Conservation (phyloP, 2,888 invertebrate species). For the Griposia aprilina region DNA sequence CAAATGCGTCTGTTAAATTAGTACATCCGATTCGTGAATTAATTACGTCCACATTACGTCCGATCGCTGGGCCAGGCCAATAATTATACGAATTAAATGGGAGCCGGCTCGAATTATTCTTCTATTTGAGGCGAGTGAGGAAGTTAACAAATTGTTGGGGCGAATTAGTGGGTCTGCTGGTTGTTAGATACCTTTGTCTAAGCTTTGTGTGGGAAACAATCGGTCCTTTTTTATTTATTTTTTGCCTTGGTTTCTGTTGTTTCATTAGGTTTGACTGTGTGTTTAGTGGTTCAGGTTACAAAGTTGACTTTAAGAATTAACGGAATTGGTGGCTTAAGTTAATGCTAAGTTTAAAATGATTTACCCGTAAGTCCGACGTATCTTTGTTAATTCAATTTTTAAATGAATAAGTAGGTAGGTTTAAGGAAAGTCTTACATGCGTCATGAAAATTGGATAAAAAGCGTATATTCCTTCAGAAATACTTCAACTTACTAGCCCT, state of each 20-base stretch:
- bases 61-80: constrained; percentile 42
- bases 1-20: constrained; percentile 26
- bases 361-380: no score
- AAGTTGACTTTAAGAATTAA: not conserved
- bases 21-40: constrained; percentile 55
- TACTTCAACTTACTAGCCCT: constrained; percentile 59
- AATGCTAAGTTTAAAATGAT: not conserved
- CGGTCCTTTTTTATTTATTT: constrained; percentile 20
- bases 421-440: no score
- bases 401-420: not conserved
- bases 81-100: constrained; percentile 64
- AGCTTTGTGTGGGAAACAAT: constrained; percentile 29
- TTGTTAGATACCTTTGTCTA: constrained; percentile 56
- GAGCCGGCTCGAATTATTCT: constrained; percentile 48
- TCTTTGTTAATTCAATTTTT: not conserved
- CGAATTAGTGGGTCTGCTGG: constrained; percentile 47
- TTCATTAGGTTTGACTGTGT: constrained; percentile 16
- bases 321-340: not conserved
- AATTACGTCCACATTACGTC: constrained; percentile 54
- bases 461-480: constrained; percentile 46
- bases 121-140: constrained; percentile 53
- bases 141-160: constrained; percentile 64
- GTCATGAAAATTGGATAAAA: no score
- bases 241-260: constrained; percentile 8
- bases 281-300: not conserved